Percentiles rank a stretch among this genome's conserved stretches.
These are phyloP conservation scores for Chloroclystis v-ata DNA, from an alignment of 2,888 invertebrate genomes.

Conservation along the genomic window DNA sequence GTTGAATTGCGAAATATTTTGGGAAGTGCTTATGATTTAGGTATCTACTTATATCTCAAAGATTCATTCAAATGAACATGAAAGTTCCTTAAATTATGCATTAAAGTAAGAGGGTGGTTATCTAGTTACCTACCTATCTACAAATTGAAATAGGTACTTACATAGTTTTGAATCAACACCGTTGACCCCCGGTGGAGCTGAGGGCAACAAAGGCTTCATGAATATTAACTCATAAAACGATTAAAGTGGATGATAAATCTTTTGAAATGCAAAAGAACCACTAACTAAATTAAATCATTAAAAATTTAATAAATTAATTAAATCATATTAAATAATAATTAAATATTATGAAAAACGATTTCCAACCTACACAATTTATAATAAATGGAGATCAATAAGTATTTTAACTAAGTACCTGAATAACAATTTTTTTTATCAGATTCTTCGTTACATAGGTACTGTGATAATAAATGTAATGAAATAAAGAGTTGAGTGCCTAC, in stretches of 20 bases:
- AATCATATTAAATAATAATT: too few species aligned
- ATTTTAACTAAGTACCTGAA: neutral
- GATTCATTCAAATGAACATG: constrained; percentile 57
- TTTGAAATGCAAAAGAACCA: constrained; percentile 20
- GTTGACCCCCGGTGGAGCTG: constrained; percentile 51
- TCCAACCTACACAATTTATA: too few species aligned
- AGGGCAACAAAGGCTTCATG: constrained; percentile 39
- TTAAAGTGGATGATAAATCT: constrained; percentile 35
- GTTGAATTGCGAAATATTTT: constrained; percentile 52
- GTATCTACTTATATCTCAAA: constrained; percentile 31
- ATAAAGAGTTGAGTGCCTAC: too few species aligned
- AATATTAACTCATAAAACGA: constrained; percentile 26
- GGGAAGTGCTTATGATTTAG: constrained; percentile 54
- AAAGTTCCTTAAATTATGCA: constrained; percentile 67
- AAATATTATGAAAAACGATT: too few species aligned
- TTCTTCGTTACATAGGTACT: too few species aligned
- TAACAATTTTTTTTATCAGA: too few species aligned
- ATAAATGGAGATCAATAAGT: too few species aligned
- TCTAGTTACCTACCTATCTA: too few species aligned
- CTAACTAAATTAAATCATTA: too few species aligned
- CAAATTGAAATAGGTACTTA: constrained; percentile 52
- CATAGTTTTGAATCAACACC: constrained; percentile 52
- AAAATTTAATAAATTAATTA: too few species aligned
- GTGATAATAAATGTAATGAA: too few species aligned
- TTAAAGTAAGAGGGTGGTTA: too few species aligned